These are phyloP conservation scores for Hippasteria phrygiana DNA, from an alignment of 53 echinoderm and acorn worm species.

Conservation along the genomic window DNA sequence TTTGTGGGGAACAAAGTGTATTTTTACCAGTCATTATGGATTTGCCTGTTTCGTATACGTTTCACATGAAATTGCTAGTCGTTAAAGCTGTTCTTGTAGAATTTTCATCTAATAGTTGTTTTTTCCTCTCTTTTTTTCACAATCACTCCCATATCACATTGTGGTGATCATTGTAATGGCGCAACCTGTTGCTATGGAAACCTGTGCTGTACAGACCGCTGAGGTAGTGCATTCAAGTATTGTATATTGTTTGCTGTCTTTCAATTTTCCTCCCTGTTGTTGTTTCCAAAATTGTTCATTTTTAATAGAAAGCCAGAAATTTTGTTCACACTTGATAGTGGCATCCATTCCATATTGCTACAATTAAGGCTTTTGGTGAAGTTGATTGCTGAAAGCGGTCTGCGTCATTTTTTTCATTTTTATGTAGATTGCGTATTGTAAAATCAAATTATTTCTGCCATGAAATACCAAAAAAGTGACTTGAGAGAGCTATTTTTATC, in stretches of 20 bases:
- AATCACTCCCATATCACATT: conserved; percentile 12
- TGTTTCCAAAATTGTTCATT: not conserved
- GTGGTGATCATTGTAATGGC: conserved; percentile 15
- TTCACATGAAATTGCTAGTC: not conserved
- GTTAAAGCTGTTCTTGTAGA: not conserved
- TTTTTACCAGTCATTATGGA: not conserved
- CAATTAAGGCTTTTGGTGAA: no score
- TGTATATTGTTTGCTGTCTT: conserved; percentile 25
- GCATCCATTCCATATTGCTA: no score
- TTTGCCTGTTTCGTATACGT: not conserved
- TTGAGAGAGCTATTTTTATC: no score
- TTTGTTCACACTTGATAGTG: no score
- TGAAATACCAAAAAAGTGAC: no score
- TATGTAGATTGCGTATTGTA: no score
- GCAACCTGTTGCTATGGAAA: conserved; percentile 57
- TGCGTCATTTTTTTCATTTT: no score
- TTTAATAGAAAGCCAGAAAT: no score
- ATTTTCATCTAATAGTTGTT: not conserved
- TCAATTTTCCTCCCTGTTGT: not conserved
- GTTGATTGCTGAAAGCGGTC: no score
- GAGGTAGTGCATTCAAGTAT: conserved; percentile 52
- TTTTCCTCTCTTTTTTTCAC: conserved; percentile 5
- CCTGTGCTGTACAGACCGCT: conserved; percentile 56
- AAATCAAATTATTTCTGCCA: no score
- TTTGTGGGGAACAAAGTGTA: no score